Evolutionary conservation across 2,113 vertebrate genomes (phyloP), one percentile per base, ranked within the genome.

Genomic region (Upupa epops): DNA sequence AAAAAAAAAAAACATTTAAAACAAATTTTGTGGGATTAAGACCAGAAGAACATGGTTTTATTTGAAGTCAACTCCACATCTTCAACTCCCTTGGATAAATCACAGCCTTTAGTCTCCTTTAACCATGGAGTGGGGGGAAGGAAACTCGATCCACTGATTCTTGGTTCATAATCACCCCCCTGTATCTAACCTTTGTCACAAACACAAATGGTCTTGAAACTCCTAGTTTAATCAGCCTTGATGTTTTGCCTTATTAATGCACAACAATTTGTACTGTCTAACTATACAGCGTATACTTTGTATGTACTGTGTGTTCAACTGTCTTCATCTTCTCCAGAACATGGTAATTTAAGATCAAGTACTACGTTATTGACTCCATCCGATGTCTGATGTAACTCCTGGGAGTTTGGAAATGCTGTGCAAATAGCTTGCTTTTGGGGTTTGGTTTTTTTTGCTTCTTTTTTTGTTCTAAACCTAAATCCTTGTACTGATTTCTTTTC

Each of bases 201-300:
- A 25, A 66, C 73, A 73, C n/a, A 96, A 96, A 97, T 95, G 97
- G 98, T 98, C 98, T 98, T 98, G 98, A 98, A 98, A 98, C 88
- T 97, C 97, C 98, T 98, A 96, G 97, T 98, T 97, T 93, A 97
- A 94, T 95, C 94, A 96, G 98, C 98, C 98, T 98, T 97, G 97
- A 98, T 98, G 98, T 98, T 98, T 96, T 98, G 99, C 99, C 99
- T 99, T 99, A 99, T 97, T 96, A 97, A 97, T 97, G 98, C 99
- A 98, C 98, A 98, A 98, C 96, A 97, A 97, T 98, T 97, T 97
- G 97, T 98, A 98, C 96, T 98, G 98, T 98, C 97, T 68, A 97
- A 97, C 97, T 95, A 95, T 97, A 84, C 97, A 82, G 96, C 96
- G 92, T 96, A 69, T 93, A 89, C 96, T 97, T 96, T 91, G 94